Base-by-base conservation (phyloP, 2,797 vertebrate species). In the Odontamblyopus rebecca region DNA sequence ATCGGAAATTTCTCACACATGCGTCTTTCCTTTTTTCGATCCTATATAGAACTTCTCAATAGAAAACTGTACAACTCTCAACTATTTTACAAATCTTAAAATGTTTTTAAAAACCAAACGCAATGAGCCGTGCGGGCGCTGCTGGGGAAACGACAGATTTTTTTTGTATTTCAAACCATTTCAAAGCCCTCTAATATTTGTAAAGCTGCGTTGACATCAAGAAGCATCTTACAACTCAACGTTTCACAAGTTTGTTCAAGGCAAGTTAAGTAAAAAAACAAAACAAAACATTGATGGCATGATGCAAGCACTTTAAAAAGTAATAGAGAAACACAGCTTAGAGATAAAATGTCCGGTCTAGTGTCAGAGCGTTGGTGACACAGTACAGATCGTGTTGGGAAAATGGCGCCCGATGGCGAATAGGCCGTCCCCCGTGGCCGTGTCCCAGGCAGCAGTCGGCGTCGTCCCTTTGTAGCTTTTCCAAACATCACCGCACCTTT, bases 341-440 rank as follows among this genome's bases (percentile, higher is more conserved):
- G 84, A 85, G 82, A 38, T 87, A 80, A 86, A 87, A 86, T 60
- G 80, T 82, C 77, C 73, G 70, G 83, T 77, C 76, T 82, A 89
- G 53, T 82, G 61, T 78, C 50, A 71, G 81, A 87, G 87, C 82
- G 72, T 86, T 85, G 84, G 84, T 92, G 91, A 93, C 88, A 82
- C 88, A 82, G 61, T 69, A 68, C 30, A 72, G 81, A 82, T 73
- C 76, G 75, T 82, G 74, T 74, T 72, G 72, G 1, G 59, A 73
- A 68, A 59, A 68, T 82, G 23, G 69, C 11, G 1, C 18, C 65
- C 12, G 66, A 66, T 62, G 61, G 72, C 38, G 9, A 53, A n/a
- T 60, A 0, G 56, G 78, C 79, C 73, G 60, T 67, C 75, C 62
- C 76, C 79, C 27, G 23, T 23, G 23, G 23, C 16, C 29, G 76